Evolutionary conservation across 2,888 invertebrate genomes (phyloP), one percentile per base, ranked within the genome.

Genomic region (Caenorhabditis panamensis): DNA sequence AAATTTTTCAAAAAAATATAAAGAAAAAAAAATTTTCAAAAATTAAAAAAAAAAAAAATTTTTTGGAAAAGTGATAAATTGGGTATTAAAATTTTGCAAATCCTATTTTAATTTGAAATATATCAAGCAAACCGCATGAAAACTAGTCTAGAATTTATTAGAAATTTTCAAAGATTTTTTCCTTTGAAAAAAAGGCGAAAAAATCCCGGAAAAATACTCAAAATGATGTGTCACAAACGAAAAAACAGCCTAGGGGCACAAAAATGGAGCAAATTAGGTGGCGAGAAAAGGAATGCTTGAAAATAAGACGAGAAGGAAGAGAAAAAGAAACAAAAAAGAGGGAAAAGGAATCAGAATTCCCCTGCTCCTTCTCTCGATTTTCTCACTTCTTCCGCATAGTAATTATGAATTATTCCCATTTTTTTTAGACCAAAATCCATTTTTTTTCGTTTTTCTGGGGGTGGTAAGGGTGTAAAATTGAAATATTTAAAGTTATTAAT

Each of bases 371-470:
- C 20, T 31, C 44, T n/a, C n/a, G n/a, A n/a, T n/a, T n/a, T 36
- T 59, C 53, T 53, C 59, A 28, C 24, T 28, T 54, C 63, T 44
- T 51, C 63, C 63, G 56, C 72, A 63, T 72, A 72, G 63, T 64
- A 64, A 72, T 72, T 72, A 72, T 72, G 28, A 72, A 72, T 72
- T 72, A 72, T 72, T 72, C 31, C 36, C 20, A 16, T 28, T 37
- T 36, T 11, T 18, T 18, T 13, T 8, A 22, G 26, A 53, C 13
- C 22, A 53, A 53, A 24, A 11, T 53, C 24, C 53, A 53, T 49
- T n/a, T 49, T 49, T 49, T 49, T 49, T n/a, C 20, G 11, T 49
- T 49, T 49, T 20, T 20, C 20, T 13, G 3, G 3, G 41, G 41
- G 41, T 3, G 41, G 41, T 41, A 5, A 41, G 41, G 41, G n/a